Percentiles rank a stretch among this genome's conserved stretches.
Conservation (phyloP, 2,797 vertebrate genomes). For the Mallotus villosus region DNA sequence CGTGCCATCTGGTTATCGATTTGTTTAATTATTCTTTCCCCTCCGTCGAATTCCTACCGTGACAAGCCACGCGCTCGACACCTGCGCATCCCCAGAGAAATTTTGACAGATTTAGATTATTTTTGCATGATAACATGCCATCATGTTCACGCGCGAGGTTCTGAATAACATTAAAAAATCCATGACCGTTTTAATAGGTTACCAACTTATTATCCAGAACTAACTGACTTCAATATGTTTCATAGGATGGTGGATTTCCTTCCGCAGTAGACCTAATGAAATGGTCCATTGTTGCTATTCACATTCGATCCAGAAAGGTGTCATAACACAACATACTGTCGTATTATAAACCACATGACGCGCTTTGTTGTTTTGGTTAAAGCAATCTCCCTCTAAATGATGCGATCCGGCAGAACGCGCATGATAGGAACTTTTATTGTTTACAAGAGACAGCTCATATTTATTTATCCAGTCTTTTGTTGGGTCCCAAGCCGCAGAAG, state of each 20-base stretch:
- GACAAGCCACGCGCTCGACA: conserved; percentile 4
- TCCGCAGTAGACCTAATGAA: neutral
- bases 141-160: neutral
- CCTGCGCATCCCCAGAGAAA: neutral
- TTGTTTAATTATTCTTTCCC: conserved; percentile 27
- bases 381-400: neutral
- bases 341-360: neutral
- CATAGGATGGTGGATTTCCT: neutral
- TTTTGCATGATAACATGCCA: neutral
- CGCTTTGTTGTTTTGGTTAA: conserved; percentile 16
- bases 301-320: neutral
- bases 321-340: conserved; percentile 11
- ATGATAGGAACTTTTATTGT: conserved; percentile 25
- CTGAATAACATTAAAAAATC: no score
- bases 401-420: conserved; percentile 1
- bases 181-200: neutral
- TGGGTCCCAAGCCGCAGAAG: conserved; percentile 37
- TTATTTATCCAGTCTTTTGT: conserved; percentile 26
- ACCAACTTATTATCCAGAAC: neutral
- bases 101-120: neutral
- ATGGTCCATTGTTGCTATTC: neutral
- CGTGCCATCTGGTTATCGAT: conserved; percentile 64
- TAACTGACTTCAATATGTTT: neutral
- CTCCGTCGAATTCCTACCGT: conserved; percentile 16
- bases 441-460: conserved; percentile 32